Evolutionary conservation across 2,797 vertebrate genomes (phyloP).

Genomic region (Cryptoblepharus egeriae): DNA sequence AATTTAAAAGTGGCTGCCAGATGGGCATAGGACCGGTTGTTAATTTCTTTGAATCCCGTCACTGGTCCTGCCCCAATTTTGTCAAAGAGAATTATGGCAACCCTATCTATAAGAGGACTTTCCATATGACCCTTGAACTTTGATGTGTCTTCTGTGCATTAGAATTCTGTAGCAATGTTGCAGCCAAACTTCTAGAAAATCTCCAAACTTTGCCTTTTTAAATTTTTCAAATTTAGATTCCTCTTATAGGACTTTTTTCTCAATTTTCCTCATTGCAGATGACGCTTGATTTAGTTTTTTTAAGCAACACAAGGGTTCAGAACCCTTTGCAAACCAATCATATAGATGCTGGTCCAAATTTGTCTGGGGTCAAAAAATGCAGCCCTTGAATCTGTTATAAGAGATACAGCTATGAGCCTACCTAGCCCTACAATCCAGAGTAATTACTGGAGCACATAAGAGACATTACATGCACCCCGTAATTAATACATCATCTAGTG

Average conservation of each 20-base stretch:
- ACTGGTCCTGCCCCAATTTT: too few species aligned
- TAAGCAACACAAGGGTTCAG: background rate
- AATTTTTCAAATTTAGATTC: too few species aligned
- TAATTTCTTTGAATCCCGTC: too few species aligned
- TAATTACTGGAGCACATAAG: too few species aligned
- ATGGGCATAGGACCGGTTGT: too few species aligned
- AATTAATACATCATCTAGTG: too few species aligned
- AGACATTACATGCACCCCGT: too few species aligned
- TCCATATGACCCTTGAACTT: background rate
- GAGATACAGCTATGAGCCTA: background rate
- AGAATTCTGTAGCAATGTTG: background rate
- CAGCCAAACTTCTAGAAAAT: background rate
- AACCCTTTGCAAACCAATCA: background rate
- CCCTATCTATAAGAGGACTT: too few species aligned
- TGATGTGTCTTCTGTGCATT: background rate
- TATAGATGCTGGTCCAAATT: background rate
- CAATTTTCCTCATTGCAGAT: background rate
- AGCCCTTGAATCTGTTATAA: background rate
- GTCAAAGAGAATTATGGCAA: too few species aligned
- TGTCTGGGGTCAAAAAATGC: background rate
- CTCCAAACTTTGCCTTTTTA: background rate
- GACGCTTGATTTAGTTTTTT: background rate
- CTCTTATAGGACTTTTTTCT: background rate
- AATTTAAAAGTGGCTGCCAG: too few species aligned
- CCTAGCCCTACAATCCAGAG: background rate